These are phyloP conservation scores for Emesis russula DNA, from an alignment of 2,888 invertebrate genomes.

Conservation along the genomic window DNA sequence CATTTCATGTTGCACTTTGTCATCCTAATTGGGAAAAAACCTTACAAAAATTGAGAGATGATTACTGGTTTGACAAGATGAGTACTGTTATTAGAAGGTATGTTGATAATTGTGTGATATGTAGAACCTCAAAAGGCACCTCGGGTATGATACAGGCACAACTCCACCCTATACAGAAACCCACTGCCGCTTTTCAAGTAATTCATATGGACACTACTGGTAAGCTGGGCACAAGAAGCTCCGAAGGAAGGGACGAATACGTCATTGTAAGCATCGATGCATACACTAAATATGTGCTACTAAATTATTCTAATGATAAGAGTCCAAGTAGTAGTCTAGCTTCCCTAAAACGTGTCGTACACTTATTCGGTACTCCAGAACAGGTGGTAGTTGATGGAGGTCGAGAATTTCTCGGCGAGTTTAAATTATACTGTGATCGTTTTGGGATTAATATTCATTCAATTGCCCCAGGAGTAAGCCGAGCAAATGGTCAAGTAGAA, in stretches of 20 bases:
- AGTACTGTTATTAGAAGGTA: constrained; percentile 25
- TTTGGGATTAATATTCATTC: constrained; percentile 67
- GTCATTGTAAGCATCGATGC: constrained; percentile 82
- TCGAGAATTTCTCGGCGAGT: constrained; percentile 76
- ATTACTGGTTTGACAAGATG: constrained; percentile 76
- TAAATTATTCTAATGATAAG: constrained; percentile 48
- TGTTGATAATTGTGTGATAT: constrained; percentile 38
- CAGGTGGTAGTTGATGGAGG: constrained; percentile 81
- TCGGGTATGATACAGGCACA: constrained; percentile 81
- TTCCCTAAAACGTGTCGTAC: constrained; percentile 53
- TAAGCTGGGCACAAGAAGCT: not conserved
- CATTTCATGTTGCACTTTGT: constrained; percentile 72
- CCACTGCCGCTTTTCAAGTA: constrained; percentile 38
- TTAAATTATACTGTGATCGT: constrained; percentile 65
- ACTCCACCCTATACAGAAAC: constrained; percentile 71
- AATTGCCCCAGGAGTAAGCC: constrained; percentile 70
- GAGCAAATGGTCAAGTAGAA: constrained; percentile 69
- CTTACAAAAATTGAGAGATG: constrained; percentile 57
- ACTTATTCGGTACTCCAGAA: constrained; percentile 72
- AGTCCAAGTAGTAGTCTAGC: constrained; percentile 52
- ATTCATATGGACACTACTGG: constrained; percentile 8
- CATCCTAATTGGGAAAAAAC: constrained; percentile 86
- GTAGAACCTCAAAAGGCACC: constrained; percentile 65
- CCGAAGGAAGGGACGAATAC: constrained; percentile 62
- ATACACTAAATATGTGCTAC: constrained; percentile 50